These are phyloP conservation scores for Ailurus styani DNA, from an alignment of 2,113 vertebrate species.

Conservation along the genomic window DNA sequence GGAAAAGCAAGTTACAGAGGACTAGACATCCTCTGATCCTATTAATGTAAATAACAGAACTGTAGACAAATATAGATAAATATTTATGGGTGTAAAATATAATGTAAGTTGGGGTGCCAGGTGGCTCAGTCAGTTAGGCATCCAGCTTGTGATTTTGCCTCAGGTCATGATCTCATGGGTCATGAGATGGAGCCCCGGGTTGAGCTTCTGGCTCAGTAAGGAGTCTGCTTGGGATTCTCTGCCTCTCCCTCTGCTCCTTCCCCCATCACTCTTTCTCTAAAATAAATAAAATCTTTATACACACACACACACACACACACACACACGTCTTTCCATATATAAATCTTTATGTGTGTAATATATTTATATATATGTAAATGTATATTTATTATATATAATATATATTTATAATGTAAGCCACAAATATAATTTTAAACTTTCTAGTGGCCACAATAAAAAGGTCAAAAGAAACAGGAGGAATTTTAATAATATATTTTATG, in stretches of 20 bases:
- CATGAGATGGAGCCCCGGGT: background rate
- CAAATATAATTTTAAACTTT: background rate
- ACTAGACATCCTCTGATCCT: background rate
- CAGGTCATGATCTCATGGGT: background rate
- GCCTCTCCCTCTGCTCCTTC: background rate
- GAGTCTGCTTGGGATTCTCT: background rate
- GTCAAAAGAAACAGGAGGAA: background rate
- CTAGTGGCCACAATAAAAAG: background rate
- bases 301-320: background rate
- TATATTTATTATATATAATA: background rate
- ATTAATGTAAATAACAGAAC: background rate
- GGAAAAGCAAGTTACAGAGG: background rate
- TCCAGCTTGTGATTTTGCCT: background rate
- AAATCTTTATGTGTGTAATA: background rate
- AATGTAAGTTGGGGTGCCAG: background rate
- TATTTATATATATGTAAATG: no score
- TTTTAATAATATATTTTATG: background rate
- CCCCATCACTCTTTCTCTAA: background rate
- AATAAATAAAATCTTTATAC: background rate
- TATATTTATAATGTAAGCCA: background rate
- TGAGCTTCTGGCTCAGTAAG: background rate
- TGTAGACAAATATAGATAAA: background rate
- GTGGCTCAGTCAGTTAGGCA: background rate
- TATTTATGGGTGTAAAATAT: background rate
- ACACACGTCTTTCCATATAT: background rate